Percentiles rank a stretch among this genome's conserved stretches.
Evolutionary conservation across 2,113 vertebrate species (phyloP).

Genomic region (Otus sunia): DNA sequence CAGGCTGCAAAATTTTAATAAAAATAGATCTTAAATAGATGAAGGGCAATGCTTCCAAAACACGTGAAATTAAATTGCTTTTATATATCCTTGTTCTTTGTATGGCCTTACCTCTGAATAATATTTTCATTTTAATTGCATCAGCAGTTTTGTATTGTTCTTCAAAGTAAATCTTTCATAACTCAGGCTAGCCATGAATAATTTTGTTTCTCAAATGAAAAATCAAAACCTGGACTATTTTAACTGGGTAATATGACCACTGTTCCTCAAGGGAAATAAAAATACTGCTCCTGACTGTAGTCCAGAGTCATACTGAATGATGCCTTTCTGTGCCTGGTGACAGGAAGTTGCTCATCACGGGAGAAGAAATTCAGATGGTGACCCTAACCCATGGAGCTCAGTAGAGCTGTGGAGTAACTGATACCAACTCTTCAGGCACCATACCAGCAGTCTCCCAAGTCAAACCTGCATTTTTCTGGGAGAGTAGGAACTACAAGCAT

Average conservation of each 20-base stretch:
- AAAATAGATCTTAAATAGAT: neutral
- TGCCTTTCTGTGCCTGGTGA: neutral
- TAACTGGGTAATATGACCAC: neutral
- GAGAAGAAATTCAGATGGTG: neutral
- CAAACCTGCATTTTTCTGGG: neutral
- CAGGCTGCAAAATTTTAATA: conserved; percentile 1
- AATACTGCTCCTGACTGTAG: neutral
- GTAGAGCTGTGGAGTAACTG: neutral
- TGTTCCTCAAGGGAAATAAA: neutral
- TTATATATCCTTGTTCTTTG: neutral
- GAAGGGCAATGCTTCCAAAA: neutral
- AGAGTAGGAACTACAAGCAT: neutral
- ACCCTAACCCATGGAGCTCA: neutral
- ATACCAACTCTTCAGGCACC: neutral
- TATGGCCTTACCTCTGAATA: neutral
- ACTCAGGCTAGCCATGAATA: neutral
- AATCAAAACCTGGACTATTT: neutral
- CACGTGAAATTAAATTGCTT: neutral
- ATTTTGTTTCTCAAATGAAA: conserved; percentile 9
- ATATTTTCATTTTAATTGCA: conserved; percentile 21
- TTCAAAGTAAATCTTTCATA: neutral
- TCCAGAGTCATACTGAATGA: neutral
- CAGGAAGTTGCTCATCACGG: neutral
- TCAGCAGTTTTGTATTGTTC: neutral
- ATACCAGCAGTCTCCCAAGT: neutral